Percentiles rank a stretch among this genome's conserved stretches.
These are phyloP conservation scores for Rhadinocentrus ornatus DNA, from an alignment of 2,797 vertebrate genomes.

Conservation along the genomic window DNA sequence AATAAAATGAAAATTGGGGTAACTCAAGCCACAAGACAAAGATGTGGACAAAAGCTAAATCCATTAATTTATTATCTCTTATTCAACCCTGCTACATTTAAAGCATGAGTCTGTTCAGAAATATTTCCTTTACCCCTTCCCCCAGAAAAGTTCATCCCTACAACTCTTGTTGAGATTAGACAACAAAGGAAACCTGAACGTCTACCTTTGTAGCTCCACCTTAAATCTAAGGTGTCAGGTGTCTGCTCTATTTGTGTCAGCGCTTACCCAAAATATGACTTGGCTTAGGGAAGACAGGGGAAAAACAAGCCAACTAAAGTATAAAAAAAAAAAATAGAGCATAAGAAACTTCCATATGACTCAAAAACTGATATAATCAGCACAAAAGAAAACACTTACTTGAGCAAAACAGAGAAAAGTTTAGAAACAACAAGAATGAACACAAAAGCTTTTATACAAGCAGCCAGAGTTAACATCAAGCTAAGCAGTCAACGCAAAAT, in stretches of 20 bases:
- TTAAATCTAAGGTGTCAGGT: conserved; percentile 67
- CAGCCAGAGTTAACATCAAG: conserved; percentile 16
- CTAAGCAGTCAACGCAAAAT: conserved; percentile 26
- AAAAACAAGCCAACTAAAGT: background rate
- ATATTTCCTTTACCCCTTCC: conserved; percentile 16
- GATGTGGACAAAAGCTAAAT: conserved; percentile 18
- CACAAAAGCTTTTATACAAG: conserved; percentile 37
- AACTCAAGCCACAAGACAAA: conserved; percentile 13
- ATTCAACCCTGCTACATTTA: background rate
- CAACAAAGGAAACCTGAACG: conserved; percentile 70
- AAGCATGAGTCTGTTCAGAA: conserved; percentile 10
- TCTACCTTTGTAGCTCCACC: conserved; percentile 30
- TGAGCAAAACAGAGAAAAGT: background rate
- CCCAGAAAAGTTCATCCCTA: conserved; percentile 6
- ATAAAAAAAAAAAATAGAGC: background rate
- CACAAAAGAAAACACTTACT: conserved; percentile 9
- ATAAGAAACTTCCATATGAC: background rate
- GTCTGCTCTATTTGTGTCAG: conserved; percentile 41
- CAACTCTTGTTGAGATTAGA: conserved; percentile 43
- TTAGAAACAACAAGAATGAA: conserved; percentile 3
- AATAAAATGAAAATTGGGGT: background rate
- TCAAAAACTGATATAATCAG: conserved; percentile 1
- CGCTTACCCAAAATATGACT: conserved; percentile 43
- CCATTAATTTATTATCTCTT: background rate
- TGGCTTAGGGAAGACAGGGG: conserved; percentile 18